Percentiles rank a stretch among this genome's conserved stretches.
These are phyloP conservation scores for Cacatua alba DNA, from an alignment of 2,113 vertebrate genomes.

Conservation along the genomic window DNA sequence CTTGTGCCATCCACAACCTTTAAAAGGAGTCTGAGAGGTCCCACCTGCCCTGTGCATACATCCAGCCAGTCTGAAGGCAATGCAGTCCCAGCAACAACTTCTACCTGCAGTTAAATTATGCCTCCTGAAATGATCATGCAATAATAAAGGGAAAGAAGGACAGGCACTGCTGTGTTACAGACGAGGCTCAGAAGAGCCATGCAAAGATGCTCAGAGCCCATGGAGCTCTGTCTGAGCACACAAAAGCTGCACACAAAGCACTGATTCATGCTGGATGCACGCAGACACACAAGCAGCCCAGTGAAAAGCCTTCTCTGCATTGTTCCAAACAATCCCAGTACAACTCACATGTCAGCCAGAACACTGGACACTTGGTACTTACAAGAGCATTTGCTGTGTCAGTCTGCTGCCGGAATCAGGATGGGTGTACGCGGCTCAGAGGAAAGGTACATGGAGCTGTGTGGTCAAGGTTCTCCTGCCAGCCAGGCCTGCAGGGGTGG, in stretches of 20 bases:
- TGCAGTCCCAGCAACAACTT: background rate
- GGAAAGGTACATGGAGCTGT: background rate
- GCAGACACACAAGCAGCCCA: background rate
- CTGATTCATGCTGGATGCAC: background rate
- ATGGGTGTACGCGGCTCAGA: rapidly evolving
- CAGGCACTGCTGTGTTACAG: background rate
- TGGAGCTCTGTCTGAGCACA: background rate
- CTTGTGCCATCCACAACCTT: background rate
- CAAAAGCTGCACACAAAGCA: background rate
- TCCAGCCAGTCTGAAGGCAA: background rate
- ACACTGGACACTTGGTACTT: background rate
- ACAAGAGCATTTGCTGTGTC: background rate
- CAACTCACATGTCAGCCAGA: background rate
- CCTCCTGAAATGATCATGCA: background rate
- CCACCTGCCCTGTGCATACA: background rate
- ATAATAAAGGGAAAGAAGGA: background rate
- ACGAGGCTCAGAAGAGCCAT: background rate
- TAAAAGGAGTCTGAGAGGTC: background rate
- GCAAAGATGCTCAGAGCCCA: background rate
- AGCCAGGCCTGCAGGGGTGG: background rate
- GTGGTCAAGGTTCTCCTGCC: background rate
- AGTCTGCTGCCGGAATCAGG: background rate
- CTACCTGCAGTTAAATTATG: background rate
- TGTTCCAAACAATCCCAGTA: background rate
- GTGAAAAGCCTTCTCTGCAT: constrained; percentile 19